A percentile compares a stretch with the other conserved stretches of the same genome.
Conservation (phyloP, 2,113 vertebrate genomes). For the Microtus pennsylvanicus region DNA sequence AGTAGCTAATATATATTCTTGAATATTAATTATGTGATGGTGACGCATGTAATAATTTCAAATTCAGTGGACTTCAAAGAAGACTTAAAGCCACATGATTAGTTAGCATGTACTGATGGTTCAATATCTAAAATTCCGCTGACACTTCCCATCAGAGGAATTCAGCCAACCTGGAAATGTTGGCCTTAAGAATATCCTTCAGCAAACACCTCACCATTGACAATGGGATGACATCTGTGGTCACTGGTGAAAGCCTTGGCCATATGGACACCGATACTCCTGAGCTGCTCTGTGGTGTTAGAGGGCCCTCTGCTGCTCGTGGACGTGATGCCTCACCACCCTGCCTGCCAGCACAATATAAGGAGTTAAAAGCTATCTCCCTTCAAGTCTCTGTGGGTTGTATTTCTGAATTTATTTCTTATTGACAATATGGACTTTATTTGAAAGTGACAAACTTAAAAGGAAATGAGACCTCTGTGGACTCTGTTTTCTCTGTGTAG, state of each 20-base stretch:
- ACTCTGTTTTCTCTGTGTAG: neutral
- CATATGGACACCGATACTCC: no score
- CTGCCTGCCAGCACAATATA: neutral
- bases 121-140: neutral
- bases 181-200: slow-evolving; percentile 24
- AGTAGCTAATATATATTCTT: neutral
- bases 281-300: slow-evolving; percentile 40
- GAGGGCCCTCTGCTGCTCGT: slow-evolving; percentile 69
- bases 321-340: neutral
- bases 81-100: neutral
- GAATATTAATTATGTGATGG: slow-evolving; percentile 30
- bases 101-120: neutral
- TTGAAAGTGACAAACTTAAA: neutral
- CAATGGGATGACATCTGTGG: neutral
- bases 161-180: neutral
- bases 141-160: neutral
- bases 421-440: neutral
- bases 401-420: neutral
- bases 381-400: neutral
- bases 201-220: neutral
- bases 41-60: neutral
- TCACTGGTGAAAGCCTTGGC: neutral
- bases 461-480: neutral
- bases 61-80: neutral
- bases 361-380: slow-evolving; percentile 10